Evolutionary conservation across 2,797 vertebrate genomes (phyloP), one percentile per base, ranked within the genome.

Genomic region (Semaprochilodus insignis): DNA sequence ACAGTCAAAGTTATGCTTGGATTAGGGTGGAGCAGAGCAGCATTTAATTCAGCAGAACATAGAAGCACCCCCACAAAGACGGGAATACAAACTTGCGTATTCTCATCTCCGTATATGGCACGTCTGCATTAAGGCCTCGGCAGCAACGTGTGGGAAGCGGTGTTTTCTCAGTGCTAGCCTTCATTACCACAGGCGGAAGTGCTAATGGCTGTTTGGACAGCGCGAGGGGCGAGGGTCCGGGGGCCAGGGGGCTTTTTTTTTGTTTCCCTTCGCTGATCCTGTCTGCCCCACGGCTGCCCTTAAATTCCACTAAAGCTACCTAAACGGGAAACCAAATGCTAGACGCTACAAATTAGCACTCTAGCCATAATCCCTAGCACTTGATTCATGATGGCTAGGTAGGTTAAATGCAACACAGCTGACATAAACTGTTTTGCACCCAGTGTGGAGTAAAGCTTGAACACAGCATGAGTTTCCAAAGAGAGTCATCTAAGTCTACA

Each of bases 141-240:
- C 67, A 82, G 82, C 77, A 0, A 81, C 85, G 90, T 91, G 90
- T 93, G 93, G 91, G 93, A 94, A 93, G 89, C 88, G 82, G 70
- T 91, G 90, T 93, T 93, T 93, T 93, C 88, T 92, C 91, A 91
- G 85, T 81, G 74, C 83, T 73, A 79, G 88, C 66, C 34, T 69
- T 87, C 89, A 95, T 94, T 93, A 95, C 75, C 88, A 87, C 90
- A 44, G 85, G 80, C 92, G 92, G 93, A 95, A 95, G 93, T 93
- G 92, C 93, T 94, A 93, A 94, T 93, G 93, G 92, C 88, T 94
- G 94, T 94, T 94, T 94, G 91, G 86, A 93, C 91, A 94, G 90
- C 83, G 59, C 84, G 59, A 19, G 71, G 88, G 88, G 85, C 31
- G 70, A 76, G 90, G 87, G 88, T 55, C 77, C 21, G n/a, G 27